Evolutionary conservation across 2,797 vertebrate genomes (phyloP).

Genomic region (Falco columbarius): DNA sequence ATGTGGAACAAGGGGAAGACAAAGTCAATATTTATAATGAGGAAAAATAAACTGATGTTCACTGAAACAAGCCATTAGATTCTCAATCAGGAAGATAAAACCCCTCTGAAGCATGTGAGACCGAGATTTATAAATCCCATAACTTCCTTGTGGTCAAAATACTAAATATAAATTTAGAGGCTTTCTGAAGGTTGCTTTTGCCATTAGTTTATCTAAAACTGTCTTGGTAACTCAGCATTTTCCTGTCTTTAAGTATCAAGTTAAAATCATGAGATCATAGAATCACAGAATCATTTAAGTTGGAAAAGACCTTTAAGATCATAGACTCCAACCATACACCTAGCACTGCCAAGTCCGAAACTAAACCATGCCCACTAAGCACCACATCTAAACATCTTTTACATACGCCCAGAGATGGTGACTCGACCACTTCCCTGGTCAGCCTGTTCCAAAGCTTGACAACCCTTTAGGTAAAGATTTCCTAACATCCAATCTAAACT

Average conservation of each 20-base stretch:
- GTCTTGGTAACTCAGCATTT: neutral
- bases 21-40: constrained; percentile 33
- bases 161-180: neutral
- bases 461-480: neutral
- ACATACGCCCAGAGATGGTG: neutral
- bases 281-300: neutral
- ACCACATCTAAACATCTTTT: rapidly evolving
- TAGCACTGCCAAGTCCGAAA: neutral
- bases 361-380: neutral
- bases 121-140: neutral
- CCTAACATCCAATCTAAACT: neutral
- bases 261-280: neutral
- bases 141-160: neutral
- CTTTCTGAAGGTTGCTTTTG: neutral
- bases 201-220: neutral
- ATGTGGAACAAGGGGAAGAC: neutral
- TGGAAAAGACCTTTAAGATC: neutral
- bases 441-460: neutral
- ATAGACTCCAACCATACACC: neutral
- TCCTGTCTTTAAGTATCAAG: neutral
- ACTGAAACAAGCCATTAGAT: neutral
- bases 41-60: neutral
- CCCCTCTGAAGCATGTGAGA: neutral
- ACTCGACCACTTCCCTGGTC: neutral
- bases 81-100: neutral